Conservation (phyloP, 1,140 invertebrate species). For the Pararge aegeria region DNA sequence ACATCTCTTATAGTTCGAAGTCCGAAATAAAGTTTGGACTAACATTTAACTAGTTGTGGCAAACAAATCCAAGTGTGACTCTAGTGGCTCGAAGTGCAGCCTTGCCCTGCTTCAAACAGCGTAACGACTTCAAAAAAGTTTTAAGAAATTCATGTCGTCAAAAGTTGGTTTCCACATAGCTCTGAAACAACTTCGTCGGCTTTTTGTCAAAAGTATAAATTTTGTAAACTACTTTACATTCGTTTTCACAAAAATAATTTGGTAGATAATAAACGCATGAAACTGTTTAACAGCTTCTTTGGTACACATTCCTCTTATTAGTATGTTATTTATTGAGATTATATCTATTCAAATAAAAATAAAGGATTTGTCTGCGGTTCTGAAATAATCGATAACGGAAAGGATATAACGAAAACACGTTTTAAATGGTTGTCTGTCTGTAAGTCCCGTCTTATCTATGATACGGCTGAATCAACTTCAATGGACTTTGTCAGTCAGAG, state of each 20-base stretch:
- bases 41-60: conserved; percentile 74
- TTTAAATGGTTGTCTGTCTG: no score
- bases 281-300: no score
- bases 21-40: conserved; percentile 64
- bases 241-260: neutral
- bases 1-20: conserved; percentile 55
- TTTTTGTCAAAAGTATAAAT: neutral
- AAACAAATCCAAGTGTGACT: conserved; percentile 59
- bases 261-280: neutral
- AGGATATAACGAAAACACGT: no score
- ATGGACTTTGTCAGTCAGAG: no score
- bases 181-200: conserved; percentile 4
- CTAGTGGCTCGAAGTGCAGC: conserved; percentile 57
- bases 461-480: no score
- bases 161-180: conserved; percentile 21
- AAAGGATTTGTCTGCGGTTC: no score
- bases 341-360: no score
- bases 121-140: conserved; percentile 59
- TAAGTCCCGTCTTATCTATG: no score
- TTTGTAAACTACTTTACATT: neutral
- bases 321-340: no score
- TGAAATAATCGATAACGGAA: no score
- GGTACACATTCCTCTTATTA: no score
- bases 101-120: conserved; percentile 47
- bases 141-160: conserved; percentile 41